These are phyloP conservation scores for Macquaria ambigua DNA, from an alignment of 2,113 vertebrate species.

Conservation along the genomic window DNA sequence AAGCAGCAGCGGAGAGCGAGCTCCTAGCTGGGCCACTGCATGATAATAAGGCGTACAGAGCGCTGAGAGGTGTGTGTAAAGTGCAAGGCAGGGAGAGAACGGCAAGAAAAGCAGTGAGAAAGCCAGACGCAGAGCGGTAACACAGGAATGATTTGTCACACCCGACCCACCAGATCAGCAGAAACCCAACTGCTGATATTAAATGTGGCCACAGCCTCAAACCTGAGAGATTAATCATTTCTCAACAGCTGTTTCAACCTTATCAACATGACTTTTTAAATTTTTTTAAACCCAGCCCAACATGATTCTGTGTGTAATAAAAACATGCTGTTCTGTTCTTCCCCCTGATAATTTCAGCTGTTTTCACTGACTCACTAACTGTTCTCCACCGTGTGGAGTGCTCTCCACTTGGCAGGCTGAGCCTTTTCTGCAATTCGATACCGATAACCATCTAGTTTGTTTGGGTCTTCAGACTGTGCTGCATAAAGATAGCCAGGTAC, in stretches of 20 bases:
- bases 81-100: constrained; percentile 1
- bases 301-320: constrained; percentile 23
- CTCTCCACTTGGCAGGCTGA: constrained; percentile 20
- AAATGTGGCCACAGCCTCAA: neutral
- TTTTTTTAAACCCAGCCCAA: neutral
- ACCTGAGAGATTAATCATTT: neutral
- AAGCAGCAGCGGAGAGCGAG: constrained; percentile 50
- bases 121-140: constrained; percentile 24
- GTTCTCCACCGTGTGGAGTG: neutral
- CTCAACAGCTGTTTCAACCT: constrained; percentile 29
- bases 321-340: constrained; percentile 45
- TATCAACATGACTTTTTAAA: constrained; percentile 14
- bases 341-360: constrained; percentile 22
- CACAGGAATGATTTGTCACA: constrained; percentile 36
- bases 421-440: constrained; percentile 33
- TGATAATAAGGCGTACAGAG: constrained; percentile 61
- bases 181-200: constrained; percentile 38
- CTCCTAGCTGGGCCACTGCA: constrained; percentile 41
- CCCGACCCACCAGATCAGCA: constrained; percentile 30
- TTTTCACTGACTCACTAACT: constrained; percentile 39
- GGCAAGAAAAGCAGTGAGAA: constrained; percentile 2
- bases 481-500: constrained; percentile 10
- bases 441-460: constrained; percentile 48
- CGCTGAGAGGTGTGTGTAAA: constrained; percentile 22
- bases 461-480: constrained; percentile 30